Evolutionary conservation across 2,888 invertebrate genomes (phyloP).

Genomic region (Junonia oenone): DNA sequence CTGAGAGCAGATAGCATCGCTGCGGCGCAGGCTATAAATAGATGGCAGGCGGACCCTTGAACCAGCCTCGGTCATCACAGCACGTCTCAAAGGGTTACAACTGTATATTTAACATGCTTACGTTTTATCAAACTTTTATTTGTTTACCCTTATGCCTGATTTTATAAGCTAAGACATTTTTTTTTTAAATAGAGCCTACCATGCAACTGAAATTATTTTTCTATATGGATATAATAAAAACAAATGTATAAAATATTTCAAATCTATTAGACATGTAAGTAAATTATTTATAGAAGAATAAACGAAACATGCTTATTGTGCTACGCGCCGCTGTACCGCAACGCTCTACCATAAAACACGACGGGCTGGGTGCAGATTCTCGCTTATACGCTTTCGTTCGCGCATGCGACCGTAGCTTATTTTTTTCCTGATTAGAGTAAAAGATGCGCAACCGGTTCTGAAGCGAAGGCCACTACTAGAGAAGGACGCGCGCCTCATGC

Average conservation of each 20-base stretch:
- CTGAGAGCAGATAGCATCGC: constrained; percentile 65
- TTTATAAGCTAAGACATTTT: constrained; percentile 3
- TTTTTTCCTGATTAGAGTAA: constrained; percentile 75
- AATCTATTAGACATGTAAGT: neutral
- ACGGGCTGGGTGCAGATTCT: constrained; percentile 53
- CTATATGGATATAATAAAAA: no score
- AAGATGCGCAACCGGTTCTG: constrained; percentile 74
- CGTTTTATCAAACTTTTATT: constrained; percentile 12
- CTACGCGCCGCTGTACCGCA: constrained; percentile 53
- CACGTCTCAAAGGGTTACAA: constrained; percentile 53
- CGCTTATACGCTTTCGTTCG: constrained; percentile 69
- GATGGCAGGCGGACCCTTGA: constrained; percentile 71
- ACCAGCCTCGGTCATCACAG: constrained; percentile 65
- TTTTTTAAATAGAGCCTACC: no score
- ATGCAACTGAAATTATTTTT: neutral
- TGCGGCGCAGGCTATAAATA: constrained; percentile 68
- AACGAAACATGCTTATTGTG: constrained; percentile 22
- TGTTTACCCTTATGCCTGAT: neutral
- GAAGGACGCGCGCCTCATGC: constrained; percentile 43
- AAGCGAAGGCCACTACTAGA: constrained; percentile 68
- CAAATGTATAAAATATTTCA: no score
- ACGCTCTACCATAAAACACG: constrained; percentile 68
- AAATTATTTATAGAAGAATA: neutral
- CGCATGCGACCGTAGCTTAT: constrained; percentile 58
- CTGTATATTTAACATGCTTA: constrained; percentile 31